phyloP scores from a whole-genome alignment of 2,113 vertebrate species.

The Pardalotus punctatus region DNA sequence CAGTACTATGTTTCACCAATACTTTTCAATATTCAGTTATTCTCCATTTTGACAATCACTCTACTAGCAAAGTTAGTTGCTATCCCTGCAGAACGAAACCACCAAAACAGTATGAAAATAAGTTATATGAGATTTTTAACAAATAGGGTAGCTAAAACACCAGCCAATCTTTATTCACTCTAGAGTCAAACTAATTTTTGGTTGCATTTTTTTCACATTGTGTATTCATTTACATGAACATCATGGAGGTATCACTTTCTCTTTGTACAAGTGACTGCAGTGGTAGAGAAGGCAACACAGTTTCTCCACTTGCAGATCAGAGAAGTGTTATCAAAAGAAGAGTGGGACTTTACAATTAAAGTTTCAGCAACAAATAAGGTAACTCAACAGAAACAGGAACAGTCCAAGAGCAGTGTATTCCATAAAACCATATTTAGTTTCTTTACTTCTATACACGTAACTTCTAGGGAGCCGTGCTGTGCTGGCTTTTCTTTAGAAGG shows the following conservation, averaged over 20 bases:
- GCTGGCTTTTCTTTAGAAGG: conserved; percentile 14
- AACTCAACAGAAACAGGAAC: not conserved
- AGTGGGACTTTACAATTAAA: not conserved
- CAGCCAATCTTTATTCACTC: not conserved
- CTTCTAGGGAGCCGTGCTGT: not conserved
- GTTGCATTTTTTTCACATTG: rapidly evolving
- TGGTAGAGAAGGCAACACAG: not conserved
- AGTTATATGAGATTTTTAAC: not conserved
- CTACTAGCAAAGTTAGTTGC: not conserved
- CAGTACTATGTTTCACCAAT: not conserved
- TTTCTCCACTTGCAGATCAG: not conserved
- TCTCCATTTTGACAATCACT: not conserved
- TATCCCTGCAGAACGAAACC: not conserved
- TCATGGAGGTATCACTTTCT: not conserved
- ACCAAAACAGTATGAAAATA: not conserved
- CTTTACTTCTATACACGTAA: not conserved
- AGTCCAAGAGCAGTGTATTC: not conserved
- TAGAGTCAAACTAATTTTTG: not conserved
- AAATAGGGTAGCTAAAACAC: not conserved
- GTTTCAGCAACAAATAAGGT: not conserved
- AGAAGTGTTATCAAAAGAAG: not conserved
- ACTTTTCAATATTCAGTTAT: not conserved
- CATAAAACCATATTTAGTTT: not conserved
- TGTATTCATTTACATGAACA: not conserved
- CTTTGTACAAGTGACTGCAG: not conserved